Conservation (phyloP, 1,140 invertebrate genomes). For the Drosophila ogumai region DNA sequence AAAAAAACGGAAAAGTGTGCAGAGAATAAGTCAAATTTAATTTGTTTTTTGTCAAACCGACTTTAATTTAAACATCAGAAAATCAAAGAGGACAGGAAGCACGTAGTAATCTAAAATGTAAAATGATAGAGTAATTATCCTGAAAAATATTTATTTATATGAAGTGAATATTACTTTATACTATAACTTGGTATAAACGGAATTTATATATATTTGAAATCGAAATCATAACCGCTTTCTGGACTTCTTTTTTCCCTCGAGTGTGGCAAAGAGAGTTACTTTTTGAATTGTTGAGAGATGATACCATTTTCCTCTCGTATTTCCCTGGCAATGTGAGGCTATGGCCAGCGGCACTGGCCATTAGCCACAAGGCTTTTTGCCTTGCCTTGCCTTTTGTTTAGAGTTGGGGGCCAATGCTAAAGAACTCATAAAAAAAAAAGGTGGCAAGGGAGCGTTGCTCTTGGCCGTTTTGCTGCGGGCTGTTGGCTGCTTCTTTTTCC, state of each 20-base stretch:
- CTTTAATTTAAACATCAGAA: background rate
- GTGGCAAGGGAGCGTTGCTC: slow-evolving; percentile 23
- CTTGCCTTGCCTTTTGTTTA: slow-evolving; percentile 40
- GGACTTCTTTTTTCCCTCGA: background rate
- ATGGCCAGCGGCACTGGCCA: slow-evolving; percentile 39
- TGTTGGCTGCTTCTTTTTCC: slow-evolving; percentile 23
- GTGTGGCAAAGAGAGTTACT: slow-evolving; percentile 20
- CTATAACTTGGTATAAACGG: no score
- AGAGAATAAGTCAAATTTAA: slow-evolving; percentile 38
- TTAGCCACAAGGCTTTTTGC: slow-evolving; percentile 57
- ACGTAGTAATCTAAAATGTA: background rate
- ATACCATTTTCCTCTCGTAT: slow-evolving; percentile 35
- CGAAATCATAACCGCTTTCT: background rate
- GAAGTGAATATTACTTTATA: no score
- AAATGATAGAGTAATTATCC: no score
- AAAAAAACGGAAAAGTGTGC: slow-evolving; percentile 12
- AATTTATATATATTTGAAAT: background rate
- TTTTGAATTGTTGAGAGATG: slow-evolving; percentile 51
- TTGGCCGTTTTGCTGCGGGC: slow-evolving; percentile 29
- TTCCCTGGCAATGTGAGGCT: slow-evolving; percentile 3
- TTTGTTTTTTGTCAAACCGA: no score
- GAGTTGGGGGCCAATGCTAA: slow-evolving; percentile 61
- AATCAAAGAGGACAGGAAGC: background rate
- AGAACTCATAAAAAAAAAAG: slow-evolving; percentile 67
- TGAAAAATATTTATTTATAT: no score